Conservation (phyloP, 2,888 invertebrate genomes). For the Lapara coniferarum region DNA sequence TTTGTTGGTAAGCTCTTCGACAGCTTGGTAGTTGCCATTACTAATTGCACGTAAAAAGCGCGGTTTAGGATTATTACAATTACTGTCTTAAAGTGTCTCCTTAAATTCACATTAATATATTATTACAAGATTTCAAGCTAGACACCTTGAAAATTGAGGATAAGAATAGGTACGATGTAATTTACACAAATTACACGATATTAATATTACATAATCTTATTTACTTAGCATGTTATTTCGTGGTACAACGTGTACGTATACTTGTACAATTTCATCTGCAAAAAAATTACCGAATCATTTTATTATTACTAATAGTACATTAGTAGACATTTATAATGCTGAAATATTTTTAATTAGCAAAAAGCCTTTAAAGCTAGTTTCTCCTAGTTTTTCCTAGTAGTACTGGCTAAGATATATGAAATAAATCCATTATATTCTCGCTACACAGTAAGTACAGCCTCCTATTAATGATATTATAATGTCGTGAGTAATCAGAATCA, state of each 20-base stretch:
- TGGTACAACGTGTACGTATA: not conserved
- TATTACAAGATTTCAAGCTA: not conserved
- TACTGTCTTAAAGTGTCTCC: no score
- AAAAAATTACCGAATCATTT: no score
- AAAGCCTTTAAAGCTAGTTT: not conserved
- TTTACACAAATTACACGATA: slow-evolving; percentile 7
- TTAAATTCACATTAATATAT: no score
- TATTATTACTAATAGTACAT: no score
- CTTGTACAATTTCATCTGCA: no score
- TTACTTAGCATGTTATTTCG: slow-evolving; percentile 26
- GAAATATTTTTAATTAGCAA: no score
- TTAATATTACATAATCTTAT: slow-evolving; percentile 9
- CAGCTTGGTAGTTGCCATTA: no score
- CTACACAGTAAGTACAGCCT: slow-evolving; percentile 1
- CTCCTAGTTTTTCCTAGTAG: not conserved
- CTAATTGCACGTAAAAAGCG: no score
- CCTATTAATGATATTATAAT: slow-evolving; percentile 10
- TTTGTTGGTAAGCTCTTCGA: no score
- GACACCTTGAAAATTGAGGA: no score
- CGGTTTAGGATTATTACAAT: no score
- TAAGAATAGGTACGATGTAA: not conserved
- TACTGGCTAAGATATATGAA: not conserved
- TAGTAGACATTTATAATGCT: no score
- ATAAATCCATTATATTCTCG: not conserved
- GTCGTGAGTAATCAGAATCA: slow-evolving; percentile 16